A percentile compares a stretch with the other conserved stretches of the same genome.
These are phyloP conservation scores for Parazoanthus swiftii DNA, from an alignment of 92 coral and sea anemone genomes.

Conservation along the genomic window DNA sequence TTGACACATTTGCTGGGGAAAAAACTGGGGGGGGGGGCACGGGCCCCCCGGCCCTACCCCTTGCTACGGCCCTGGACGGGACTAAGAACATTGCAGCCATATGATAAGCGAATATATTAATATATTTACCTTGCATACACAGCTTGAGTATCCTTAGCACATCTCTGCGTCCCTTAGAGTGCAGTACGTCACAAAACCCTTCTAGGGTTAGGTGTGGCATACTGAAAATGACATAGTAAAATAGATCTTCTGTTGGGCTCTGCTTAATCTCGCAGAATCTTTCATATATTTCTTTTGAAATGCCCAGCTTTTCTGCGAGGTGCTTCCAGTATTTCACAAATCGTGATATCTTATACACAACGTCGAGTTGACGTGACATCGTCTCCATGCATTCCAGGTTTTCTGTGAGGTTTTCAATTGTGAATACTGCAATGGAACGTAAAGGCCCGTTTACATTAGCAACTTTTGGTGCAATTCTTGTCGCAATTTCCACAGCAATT, in stretches of 20 bases:
- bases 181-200: neutral
- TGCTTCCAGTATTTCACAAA: constrained; percentile 31
- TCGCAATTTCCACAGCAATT: no score
- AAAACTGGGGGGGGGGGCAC: no score
- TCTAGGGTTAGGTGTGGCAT: constrained; percentile 8
- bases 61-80: no score
- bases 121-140: neutral
- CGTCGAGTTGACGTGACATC: constrained; percentile 5
- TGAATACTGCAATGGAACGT: constrained; percentile 2
- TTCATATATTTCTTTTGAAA: constrained; percentile 17
- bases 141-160: neutral
- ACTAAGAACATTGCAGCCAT: no score
- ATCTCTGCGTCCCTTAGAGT: constrained; percentile 1
- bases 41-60: no score
- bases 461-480: no score
- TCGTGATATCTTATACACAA: constrained; percentile 15
- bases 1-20: no score
- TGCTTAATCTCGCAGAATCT: neutral
- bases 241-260: constrained; percentile 36
- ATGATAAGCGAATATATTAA: neutral
- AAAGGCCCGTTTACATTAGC: no score
- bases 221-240: neutral
- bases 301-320: constrained; percentile 16
- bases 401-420: neutral
- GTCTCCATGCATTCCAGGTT: constrained; percentile 20